Base-by-base conservation (phyloP, 2,888 invertebrate genomes). In the Taphrorychus bicolor region DNA sequence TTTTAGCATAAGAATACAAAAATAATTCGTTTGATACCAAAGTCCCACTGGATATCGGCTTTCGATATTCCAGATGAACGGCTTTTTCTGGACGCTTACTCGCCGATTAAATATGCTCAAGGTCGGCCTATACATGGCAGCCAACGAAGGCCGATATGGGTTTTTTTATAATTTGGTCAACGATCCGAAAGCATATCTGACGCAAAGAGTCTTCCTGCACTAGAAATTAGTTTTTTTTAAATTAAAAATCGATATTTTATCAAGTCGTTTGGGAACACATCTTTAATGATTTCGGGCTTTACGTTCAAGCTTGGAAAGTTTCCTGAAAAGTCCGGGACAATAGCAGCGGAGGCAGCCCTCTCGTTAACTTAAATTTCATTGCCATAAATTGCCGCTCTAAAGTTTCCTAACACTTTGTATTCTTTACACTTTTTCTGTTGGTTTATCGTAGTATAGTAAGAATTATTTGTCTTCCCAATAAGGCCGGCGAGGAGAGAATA, bases 81-180 rank as follows among this genome's bases (percentile, higher is more conserved):
- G 40, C 18, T 51, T 11, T 62, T 63, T 56, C 49, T 48, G 56
- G 56, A 22, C 63, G 40, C 51, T 57, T 63, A 57, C 19, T 57
- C 56, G 56, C 22, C 54, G 18, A 63, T 63, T 63, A 45, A 57
- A 62, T 62, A 51, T 53, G 40, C 21, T 21, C 56, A 56, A 57
- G 63, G 63, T 63, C 56, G 56, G 23, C 41, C 18, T n/a, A 45
- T 45, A 32, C 19, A 18, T n/a, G n/a, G n/a, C n/a, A n/a, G 9
- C 32, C 32, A 32, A 32, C 32, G 22, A 48, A 49, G 63, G 49
- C 18, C 57, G 49, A 9, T 57, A 57, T 57, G 54, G 49, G 49
- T 63, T 63, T n/a, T n/a, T n/a, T 63, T 42, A 42, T 63, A 63
- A 57, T 57, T 32, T 57, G 49, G 48, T 48, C 63, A 63, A 19